Conservation (phyloP, 2,888 invertebrate genomes). For the Drosophila ezoana region DNA sequence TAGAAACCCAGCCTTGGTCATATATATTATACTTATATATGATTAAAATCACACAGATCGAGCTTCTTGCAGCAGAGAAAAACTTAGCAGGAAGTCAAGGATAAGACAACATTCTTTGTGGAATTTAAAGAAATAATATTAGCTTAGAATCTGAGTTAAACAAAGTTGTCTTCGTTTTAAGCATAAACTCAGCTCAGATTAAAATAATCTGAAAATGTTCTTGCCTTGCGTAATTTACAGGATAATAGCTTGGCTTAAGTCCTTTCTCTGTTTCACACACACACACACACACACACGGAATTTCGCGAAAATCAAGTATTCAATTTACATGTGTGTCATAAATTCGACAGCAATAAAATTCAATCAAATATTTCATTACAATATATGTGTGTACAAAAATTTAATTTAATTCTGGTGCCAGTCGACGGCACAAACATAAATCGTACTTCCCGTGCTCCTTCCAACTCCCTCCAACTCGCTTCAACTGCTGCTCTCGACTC, state of each 20-base stretch:
- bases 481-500: not conserved
- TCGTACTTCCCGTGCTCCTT: slow-evolving; percentile 27
- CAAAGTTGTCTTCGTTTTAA: too few species aligned
- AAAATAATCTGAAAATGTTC: not conserved
- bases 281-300: not conserved
- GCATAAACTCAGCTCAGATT: too few species aligned
- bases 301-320: slow-evolving; percentile 28
- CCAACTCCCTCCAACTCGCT: not conserved
- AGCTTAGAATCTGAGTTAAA: too few species aligned
- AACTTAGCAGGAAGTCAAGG: too few species aligned
- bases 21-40: too few species aligned
- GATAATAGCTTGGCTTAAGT: slow-evolving; percentile 26
- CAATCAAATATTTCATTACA: slow-evolving; percentile 64
- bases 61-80: too few species aligned
- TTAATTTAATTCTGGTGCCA: slow-evolving; percentile 72
- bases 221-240: slow-evolving; percentile 10
- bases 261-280: slow-evolving; percentile 1
- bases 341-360: slow-evolving; percentile 62
- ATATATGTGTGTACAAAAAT: slow-evolving; percentile 64
- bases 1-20: too few species aligned
- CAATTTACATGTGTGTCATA: slow-evolving; percentile 60
- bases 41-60: too few species aligned
- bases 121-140: too few species aligned
- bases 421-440: slow-evolving; percentile 63
- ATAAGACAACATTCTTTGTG: too few species aligned